Evolutionary conservation across 2,113 vertebrate species (phyloP), one percentile per base, ranked within the genome.

Genomic region (Xenopus laevis): DNA sequence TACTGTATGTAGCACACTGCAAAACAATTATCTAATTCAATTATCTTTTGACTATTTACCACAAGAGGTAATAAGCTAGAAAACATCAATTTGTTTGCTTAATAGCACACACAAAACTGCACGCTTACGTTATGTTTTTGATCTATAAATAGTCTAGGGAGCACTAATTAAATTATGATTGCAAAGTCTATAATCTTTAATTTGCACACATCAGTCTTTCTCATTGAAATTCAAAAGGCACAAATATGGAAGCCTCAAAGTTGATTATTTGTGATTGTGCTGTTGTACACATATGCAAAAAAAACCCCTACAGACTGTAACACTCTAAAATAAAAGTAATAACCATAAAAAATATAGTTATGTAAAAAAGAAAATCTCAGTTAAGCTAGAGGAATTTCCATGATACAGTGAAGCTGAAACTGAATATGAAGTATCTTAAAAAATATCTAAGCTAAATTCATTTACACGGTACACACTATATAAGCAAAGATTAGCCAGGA

Each of bases 11-110:
- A 33, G 6, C 5, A 6, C 2, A 9, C 23, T 40, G 33, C 46
- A 71, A 69, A 44, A 71, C 69, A 61, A 63, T 59, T 70, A 69
- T 69, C 52, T 55, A 45, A 71, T 72, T 72, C 27, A 72, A 50
- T 72, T 65, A 72, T 72, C n/a, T 55, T 72, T n/a, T 63, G 47
- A 64, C 27, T 72, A 44, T 64, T 72, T 64, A 71, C 64, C 58
- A 61, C 20, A 70, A 72, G 47, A 55, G 23, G 61, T 61, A 71
- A 71, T 62, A 30, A 12, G 27, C 60, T 55, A 64, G 46, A 53
- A 63, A 72, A 64, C 52, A 61, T 65, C 61, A 33, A 72, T 72
- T 72, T 64, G 30, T 72, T 72, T 63, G 60, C 46, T 21, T 40
- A 64, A 72, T 40, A 72, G 64, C 15, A 13, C 71, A 13, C 71